These are phyloP conservation scores for Nestor notabilis DNA, from an alignment of 2,113 vertebrate species.

Conservation along the genomic window DNA sequence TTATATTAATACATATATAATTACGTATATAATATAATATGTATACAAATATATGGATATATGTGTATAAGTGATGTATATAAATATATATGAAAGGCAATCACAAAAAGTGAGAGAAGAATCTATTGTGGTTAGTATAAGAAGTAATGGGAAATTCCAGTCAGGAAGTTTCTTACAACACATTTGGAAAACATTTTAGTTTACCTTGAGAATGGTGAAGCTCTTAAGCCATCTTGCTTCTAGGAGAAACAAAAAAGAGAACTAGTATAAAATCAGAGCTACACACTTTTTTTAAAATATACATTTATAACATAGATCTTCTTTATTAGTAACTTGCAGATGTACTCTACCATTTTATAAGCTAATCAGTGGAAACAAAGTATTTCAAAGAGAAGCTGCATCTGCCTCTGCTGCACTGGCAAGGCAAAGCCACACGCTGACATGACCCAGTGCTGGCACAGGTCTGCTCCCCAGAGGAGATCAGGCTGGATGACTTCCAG, in stretches of 20 bases:
- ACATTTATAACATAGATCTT: neutral
- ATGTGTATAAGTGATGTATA: neutral
- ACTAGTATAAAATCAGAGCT: neutral
- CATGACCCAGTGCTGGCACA: neutral
- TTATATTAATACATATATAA: neutral
- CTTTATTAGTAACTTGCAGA: neutral
- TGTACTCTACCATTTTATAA: neutral
- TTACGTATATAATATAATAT: neutral
- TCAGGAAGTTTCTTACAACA: neutral
- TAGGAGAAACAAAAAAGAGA: neutral
- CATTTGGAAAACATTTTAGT: neutral
- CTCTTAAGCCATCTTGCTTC: neutral
- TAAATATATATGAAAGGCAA: neutral
- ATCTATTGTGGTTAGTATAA: neutral
- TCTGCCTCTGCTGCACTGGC: neutral
- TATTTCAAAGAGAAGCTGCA: neutral
- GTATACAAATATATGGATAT: neutral
- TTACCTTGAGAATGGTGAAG: neutral
- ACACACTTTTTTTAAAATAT: neutral
- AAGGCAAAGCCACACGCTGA: neutral
- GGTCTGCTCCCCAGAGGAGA: neutral
- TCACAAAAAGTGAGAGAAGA: neutral
- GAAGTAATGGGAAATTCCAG: neutral
- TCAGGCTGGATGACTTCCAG: neutral
- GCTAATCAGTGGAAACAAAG: neutral